These are phyloP conservation scores for Myotis myotis DNA, from an alignment of 2,797 vertebrate species.

Conservation along the genomic window DNA sequence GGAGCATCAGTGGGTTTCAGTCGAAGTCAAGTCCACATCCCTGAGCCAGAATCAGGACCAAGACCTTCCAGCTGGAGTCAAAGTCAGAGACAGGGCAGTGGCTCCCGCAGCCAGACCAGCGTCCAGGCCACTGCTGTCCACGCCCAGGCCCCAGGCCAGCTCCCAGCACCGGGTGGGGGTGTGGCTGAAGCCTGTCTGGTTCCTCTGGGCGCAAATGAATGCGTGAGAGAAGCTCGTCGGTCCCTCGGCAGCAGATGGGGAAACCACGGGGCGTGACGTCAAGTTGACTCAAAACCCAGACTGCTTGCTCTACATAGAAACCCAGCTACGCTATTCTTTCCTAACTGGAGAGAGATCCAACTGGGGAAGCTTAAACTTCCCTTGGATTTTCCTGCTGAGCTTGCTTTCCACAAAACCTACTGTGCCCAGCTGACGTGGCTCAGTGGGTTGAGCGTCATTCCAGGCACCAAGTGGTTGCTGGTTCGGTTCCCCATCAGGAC, in stretches of 20 bases:
- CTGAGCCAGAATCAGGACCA: not conserved
- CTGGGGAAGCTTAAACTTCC: not conserved
- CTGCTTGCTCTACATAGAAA: not conserved
- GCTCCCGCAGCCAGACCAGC: not conserved
- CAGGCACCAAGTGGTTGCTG: too few relatives aligned
- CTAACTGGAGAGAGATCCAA: not conserved
- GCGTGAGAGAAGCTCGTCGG: not conserved
- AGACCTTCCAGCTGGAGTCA: fast-evolving
- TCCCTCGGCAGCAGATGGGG: not conserved
- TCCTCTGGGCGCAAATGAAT: fast-evolving
- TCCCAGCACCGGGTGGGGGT: not conserved
- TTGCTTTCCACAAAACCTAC: not conserved
- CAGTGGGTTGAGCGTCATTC: too few relatives aligned
- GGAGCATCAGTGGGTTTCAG: not conserved
- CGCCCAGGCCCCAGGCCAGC: not conserved
- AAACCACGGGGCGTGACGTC: not conserved
- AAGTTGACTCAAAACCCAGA: not conserved
- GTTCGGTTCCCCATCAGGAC: too few relatives aligned
- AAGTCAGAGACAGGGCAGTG: fast-evolving
- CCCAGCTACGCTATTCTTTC: not conserved
- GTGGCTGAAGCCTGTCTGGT: not conserved
- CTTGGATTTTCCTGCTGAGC: conserved; percentile 6
- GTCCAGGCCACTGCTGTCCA: fast-evolving
- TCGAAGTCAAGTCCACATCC: not conserved
- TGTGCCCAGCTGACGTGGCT: too few relatives aligned